Evolutionary conservation across 1,140 invertebrate species (phyloP).

Genomic region (Zeugodacus cucurbitae): DNA sequence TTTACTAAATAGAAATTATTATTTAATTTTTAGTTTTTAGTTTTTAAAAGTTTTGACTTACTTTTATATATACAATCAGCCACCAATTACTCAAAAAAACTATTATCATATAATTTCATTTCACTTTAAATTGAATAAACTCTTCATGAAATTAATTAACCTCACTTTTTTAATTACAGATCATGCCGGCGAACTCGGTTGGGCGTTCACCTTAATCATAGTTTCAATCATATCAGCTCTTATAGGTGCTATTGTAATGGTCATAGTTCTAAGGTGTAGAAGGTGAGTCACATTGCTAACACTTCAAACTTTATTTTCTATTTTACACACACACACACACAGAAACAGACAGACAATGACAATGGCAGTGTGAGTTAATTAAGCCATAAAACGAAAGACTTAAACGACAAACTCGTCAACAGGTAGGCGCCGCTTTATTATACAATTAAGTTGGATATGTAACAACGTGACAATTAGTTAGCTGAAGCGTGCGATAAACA

Average conservation of each 20-base stretch:
- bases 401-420: neutral
- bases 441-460: neutral
- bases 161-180: conserved; percentile 61
- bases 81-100: neutral
- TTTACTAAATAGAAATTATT: no score
- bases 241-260: conserved; percentile 70
- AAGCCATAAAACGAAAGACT: conserved; percentile 25
- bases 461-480: neutral
- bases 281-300: conserved; percentile 61
- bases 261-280: conserved; percentile 70
- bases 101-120: neutral
- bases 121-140: neutral
- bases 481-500: neutral
- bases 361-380: neutral
- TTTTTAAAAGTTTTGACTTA: no score
- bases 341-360: neutral
- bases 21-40: no score
- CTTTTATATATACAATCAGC: no score
- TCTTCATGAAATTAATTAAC: neutral
- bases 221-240: conserved; percentile 69
- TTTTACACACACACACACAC: neutral
- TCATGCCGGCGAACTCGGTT: conserved; percentile 67
- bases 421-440: neutral
- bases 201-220: conserved; percentile 69
- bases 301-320: neutral